phyloP scores from a whole-genome alignment of 2,113 vertebrate species.

The Eptesicus fuscus region DNA sequence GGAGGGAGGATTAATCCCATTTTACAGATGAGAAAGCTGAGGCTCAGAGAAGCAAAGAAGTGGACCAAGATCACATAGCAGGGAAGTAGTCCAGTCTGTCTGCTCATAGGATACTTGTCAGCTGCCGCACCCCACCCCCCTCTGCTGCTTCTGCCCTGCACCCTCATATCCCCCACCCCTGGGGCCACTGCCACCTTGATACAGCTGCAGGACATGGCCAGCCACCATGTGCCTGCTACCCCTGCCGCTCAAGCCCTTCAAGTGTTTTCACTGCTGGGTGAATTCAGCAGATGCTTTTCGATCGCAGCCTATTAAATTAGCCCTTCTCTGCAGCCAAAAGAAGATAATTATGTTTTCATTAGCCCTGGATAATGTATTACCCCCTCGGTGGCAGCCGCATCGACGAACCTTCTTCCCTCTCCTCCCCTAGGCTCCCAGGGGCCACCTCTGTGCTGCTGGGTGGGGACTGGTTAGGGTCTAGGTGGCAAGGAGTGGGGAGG shows the following conservation, averaged over 20 bases:
- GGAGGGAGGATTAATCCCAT: neutral
- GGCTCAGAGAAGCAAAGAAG: neutral
- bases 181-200: neutral
- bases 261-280: constrained; percentile 59
- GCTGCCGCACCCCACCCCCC: neutral
- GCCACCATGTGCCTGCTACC: neutral
- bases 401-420: neutral
- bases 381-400: constrained; percentile 8
- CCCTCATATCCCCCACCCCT: neutral
- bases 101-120: neutral
- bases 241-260: constrained; percentile 9
- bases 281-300: constrained; percentile 68
- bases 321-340: constrained; percentile 71
- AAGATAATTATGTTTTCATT: constrained; percentile 75
- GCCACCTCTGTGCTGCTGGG: neutral
- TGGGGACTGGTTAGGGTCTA: neutral
- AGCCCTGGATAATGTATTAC: constrained; percentile 70
- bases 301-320: constrained; percentile 72
- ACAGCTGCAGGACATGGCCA: neutral
- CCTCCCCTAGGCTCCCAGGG: neutral
- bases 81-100: neutral
- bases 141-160: neutral
- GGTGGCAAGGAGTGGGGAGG: neutral
- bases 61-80: rapidly evolving
- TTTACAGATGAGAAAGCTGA: neutral